These are phyloP conservation scores for Eira barbara DNA, from an alignment of 2,113 vertebrate genomes.

Conservation along the genomic window DNA sequence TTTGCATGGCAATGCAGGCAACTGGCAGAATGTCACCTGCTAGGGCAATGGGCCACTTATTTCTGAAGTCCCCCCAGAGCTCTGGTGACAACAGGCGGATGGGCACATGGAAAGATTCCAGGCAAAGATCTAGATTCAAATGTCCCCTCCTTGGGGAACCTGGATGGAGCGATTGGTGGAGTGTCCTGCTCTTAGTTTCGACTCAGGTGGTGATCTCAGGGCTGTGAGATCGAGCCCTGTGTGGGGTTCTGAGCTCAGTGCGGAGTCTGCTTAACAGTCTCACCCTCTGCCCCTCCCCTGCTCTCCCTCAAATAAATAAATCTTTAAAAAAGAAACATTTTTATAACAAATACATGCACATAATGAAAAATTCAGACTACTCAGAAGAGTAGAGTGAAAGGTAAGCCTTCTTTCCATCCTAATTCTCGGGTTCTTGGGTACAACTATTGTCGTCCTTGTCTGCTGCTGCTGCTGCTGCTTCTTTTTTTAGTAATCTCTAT, in stretches of 20 bases:
- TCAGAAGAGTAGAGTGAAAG: not conserved
- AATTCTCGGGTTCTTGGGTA: not conserved
- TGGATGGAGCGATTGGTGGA: not conserved
- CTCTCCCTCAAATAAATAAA: not conserved
- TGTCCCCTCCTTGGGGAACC: not conserved
- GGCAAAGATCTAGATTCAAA: not conserved
- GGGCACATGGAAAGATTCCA: not conserved
- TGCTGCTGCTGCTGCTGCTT: rapidly evolving
- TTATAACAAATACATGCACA: not conserved
- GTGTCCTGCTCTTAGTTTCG: not conserved
- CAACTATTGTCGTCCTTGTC: not conserved
- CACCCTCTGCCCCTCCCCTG: not conserved
- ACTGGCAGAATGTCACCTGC: not conserved
- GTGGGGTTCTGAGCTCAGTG: not conserved
- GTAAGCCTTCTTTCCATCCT: not conserved
- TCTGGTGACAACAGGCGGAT: not conserved
- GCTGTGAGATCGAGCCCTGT: not conserved
- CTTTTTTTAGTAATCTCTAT: not conserved
- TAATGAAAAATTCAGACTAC: not conserved
- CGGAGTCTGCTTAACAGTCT: not conserved
- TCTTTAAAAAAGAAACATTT: not conserved
- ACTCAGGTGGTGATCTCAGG: not conserved
- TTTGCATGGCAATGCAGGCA: not conserved
- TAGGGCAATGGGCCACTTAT: not conserved
- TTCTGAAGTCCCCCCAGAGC: not conserved